Evolutionary conservation across 2,888 invertebrate species (phyloP).

Genomic region (Xylota segnis): DNA sequence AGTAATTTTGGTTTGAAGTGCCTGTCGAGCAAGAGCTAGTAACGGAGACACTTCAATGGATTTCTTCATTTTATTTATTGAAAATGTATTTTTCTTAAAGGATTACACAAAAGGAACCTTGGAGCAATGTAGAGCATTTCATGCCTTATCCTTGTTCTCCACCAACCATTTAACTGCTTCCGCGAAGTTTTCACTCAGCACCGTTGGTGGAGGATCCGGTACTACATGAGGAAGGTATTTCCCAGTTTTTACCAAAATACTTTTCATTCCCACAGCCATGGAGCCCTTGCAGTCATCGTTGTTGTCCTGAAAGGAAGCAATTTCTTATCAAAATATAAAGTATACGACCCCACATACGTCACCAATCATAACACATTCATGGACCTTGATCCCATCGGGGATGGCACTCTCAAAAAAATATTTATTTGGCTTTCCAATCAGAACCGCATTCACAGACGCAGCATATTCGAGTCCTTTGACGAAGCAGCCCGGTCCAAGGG

Average conservation of each 20-base stretch:
- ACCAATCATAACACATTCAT: slow-evolving; percentile 92
- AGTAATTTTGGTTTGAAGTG: slow-evolving; percentile 95
- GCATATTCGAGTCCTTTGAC: slow-evolving; percentile 92
- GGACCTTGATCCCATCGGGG: slow-evolving; percentile 82
- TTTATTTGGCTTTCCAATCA: slow-evolving; percentile 91
- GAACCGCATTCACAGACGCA: slow-evolving; percentile 87
- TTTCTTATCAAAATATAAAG: neutral
- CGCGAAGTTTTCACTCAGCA: slow-evolving; percentile 86
- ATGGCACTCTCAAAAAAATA: slow-evolving; percentile 88
- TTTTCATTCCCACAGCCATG: slow-evolving; percentile 88
- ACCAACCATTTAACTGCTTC: slow-evolving; percentile 87
- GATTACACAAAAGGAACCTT: no score
- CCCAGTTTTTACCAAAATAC: slow-evolving; percentile 92
- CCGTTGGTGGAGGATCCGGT: slow-evolving; percentile 86
- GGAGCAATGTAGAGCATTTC: neutral
- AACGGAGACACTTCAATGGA: slow-evolving; percentile 18
- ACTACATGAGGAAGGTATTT: slow-evolving; percentile 90
- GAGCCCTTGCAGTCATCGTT: slow-evolving; percentile 92
- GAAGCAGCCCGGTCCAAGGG: slow-evolving; percentile 93
- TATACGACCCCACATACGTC: slow-evolving; percentile 86
- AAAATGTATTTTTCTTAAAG: slow-evolving; percentile 28
- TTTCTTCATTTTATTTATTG: slow-evolving; percentile 17
- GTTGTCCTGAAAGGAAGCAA: slow-evolving; percentile 87
- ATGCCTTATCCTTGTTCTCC: slow-evolving; percentile 38
- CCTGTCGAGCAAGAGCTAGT: slow-evolving; percentile 90